Percentiles rank a stretch among this genome's conserved stretches.
Conservation (phyloP, 2,113 vertebrate genomes). For the Grallaria varia region DNA sequence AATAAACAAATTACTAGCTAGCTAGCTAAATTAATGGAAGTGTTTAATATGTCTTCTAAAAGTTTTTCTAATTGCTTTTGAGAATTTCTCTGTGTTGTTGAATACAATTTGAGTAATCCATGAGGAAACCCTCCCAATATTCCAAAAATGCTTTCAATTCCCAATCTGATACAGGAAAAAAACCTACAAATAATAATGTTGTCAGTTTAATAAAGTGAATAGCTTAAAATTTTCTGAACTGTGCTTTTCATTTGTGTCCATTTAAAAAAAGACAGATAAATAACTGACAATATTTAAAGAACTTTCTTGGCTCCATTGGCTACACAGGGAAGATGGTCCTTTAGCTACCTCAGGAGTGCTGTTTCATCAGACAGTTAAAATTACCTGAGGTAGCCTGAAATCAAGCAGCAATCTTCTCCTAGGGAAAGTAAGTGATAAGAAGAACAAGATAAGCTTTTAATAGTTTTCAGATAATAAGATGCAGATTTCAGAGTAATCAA, state of each 20-base stretch:
- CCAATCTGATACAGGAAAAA: background rate
- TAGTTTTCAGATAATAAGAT: background rate
- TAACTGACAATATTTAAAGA: background rate
- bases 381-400: background rate
- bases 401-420: background rate
- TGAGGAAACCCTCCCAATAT: background rate
- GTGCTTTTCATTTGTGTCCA: background rate
- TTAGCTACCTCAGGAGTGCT: background rate
- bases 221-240: background rate
- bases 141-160: background rate
- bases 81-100: background rate
- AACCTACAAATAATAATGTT: background rate
- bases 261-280: background rate
- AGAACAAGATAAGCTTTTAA: background rate
- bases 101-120: background rate
- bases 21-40: constrained; percentile 25
- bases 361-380: background rate
- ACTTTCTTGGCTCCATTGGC: background rate
- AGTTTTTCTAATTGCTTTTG: background rate
- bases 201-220: background rate
- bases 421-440: background rate
- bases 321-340: background rate
- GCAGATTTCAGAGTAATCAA: background rate
- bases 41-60: background rate
- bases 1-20: constrained; percentile 35